phyloP scores from a whole-genome alignment of 1,140 invertebrate genomes.

The Gerris buenoi region DNA sequence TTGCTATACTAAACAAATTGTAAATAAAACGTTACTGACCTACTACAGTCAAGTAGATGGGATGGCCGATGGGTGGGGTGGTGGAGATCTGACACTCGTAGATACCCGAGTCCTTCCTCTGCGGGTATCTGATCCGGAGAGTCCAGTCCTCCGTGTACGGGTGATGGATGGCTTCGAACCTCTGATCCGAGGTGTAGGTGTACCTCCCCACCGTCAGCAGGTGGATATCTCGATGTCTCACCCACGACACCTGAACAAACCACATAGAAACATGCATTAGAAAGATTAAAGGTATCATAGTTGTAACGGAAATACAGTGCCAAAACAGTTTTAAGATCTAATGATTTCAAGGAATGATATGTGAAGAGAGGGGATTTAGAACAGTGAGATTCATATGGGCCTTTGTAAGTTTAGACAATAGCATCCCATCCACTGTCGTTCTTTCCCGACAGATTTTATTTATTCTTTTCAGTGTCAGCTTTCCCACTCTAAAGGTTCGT shows the following conservation, averaged over 20 bases:
- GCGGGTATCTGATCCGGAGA: constrained; percentile 55
- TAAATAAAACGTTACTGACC: constrained; percentile 62
- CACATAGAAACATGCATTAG: background rate
- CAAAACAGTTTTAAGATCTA: too few species aligned
- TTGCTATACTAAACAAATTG: too few species aligned
- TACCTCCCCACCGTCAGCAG: constrained; percentile 67
- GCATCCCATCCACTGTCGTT: too few species aligned
- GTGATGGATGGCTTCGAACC: constrained; percentile 59
- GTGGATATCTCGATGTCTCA: constrained; percentile 70
- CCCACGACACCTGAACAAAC: constrained; percentile 69
- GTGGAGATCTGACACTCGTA: constrained; percentile 79
- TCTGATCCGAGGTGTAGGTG: constrained; percentile 72
- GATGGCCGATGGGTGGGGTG: constrained; percentile 64
- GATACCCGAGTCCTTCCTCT: constrained; percentile 59
- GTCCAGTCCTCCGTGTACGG: constrained; percentile 63
- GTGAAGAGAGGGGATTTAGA: too few species aligned
- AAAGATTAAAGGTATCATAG: too few species aligned
- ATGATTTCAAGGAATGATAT: too few species aligned
- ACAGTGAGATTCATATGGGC: too few species aligned
- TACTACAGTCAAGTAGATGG: constrained; percentile 58
- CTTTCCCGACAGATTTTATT: too few species aligned
- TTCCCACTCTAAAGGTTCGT: too few species aligned
- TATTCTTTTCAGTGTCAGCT: too few species aligned
- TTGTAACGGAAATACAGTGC: too few species aligned
- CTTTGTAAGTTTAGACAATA: too few species aligned